Evolutionary conservation across 1,140 invertebrate species (phyloP).

Genomic region (Helicoverpa zea): DNA sequence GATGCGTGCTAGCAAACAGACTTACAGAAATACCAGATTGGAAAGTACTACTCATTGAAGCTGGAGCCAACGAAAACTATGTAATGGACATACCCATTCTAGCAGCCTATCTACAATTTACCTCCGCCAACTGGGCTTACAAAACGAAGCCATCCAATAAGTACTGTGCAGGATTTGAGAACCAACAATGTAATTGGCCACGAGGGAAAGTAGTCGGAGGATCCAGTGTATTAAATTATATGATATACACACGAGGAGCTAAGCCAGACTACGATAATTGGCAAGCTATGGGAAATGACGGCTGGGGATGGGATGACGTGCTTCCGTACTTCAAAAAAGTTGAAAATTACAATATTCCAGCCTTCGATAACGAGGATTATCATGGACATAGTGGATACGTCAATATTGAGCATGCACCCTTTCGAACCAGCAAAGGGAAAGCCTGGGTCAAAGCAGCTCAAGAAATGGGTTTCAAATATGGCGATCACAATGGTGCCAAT

Average conservation of each 20-base stretch:
- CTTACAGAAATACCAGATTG: conserved; percentile 33
- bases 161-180: conserved; percentile 87
- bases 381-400: conserved; percentile 89
- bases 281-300: conserved; percentile 88
- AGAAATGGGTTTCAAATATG: conserved; percentile 89
- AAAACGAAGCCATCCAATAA: conserved; percentile 87
- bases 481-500: conserved; percentile 85
- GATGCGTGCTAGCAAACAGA: conserved; percentile 40
- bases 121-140: conserved; percentile 87
- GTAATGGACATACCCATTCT: conserved; percentile 90
- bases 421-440: conserved; percentile 88
- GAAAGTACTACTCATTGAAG: conserved; percentile 47
- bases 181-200: conserved; percentile 88
- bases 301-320: conserved; percentile 94
- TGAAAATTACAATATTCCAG: conserved; percentile 89
- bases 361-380: conserved; percentile 85
- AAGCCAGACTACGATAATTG: conserved; percentile 89
- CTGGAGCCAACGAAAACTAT: conserved; percentile 88
- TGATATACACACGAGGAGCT: conserved; percentile 93
- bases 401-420: conserved; percentile 87
- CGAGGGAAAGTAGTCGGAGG: conserved; percentile 90
- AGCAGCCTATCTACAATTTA: conserved; percentile 89
- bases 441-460: conserved; percentile 90
- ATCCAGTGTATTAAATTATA: conserved; percentile 90
- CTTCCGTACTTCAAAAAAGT: conserved; percentile 94